These are phyloP conservation scores for Drosophila villosipedis DNA, from an alignment of 2,888 invertebrate genomes.

Conservation along the genomic window DNA sequence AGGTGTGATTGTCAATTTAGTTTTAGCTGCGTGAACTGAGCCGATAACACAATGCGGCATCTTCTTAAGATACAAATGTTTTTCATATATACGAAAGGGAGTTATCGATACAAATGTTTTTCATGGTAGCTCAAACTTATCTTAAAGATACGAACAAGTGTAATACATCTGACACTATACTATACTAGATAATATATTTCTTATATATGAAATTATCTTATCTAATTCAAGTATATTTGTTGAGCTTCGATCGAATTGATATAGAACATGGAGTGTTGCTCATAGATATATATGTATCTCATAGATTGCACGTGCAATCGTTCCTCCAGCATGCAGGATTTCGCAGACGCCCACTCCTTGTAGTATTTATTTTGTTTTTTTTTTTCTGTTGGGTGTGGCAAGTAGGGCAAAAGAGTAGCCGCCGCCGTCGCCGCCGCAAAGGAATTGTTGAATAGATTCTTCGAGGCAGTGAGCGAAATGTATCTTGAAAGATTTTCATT, in stretches of 20 bases:
- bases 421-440: conserved; percentile 2
- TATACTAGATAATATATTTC: neutral
- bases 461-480: conserved; percentile 4
- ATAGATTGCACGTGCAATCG: conserved; percentile 16
- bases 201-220: too few relatives aligned
- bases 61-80: neutral
- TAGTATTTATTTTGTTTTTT: conserved; percentile 1
- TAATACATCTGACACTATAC: neutral
- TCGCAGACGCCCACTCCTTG: conserved; percentile 49
- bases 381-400: conserved; percentile 68
- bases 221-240: neutral
- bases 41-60: neutral
- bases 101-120: neutral
- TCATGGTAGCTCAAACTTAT: neutral
- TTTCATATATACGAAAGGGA: neutral
- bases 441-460: conserved; percentile 25
- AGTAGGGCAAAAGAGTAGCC: conserved; percentile 41
- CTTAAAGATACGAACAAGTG: neutral
- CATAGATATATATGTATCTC: conserved; percentile 9
- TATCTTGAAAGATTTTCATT: conserved; percentile 15
- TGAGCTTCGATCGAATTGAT: neutral
- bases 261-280: neutral
- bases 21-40: neutral
- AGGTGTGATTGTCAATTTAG: conserved; percentile 7
- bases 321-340: conserved; percentile 1